Percentiles rank a stretch among this genome's conserved stretches.
phyloP scores from a whole-genome alignment of 1,140 invertebrate genomes.

The Samia ricini region DNA sequence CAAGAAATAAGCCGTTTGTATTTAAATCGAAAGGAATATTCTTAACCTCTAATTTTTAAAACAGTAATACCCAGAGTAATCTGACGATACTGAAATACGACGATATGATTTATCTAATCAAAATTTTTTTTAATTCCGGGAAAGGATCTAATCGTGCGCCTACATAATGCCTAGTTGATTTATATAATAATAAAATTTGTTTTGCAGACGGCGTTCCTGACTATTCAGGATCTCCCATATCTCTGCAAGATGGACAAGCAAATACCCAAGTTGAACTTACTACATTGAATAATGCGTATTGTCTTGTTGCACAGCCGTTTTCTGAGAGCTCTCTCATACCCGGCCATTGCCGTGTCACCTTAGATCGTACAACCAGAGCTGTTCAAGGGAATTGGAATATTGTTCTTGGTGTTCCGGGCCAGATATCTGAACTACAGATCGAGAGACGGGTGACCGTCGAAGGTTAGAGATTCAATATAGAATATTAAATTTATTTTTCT shows the following conservation, averaged over 20 bases:
- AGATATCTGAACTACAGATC: slow-evolving; percentile 43
- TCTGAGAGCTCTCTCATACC: slow-evolving; percentile 48
- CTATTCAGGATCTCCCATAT: slow-evolving; percentile 35
- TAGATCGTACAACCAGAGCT: slow-evolving; percentile 55
- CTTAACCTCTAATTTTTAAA: too few species aligned
- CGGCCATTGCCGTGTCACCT: slow-evolving; percentile 51
- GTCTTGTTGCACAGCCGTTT: slow-evolving; percentile 54
- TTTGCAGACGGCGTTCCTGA: slow-evolving; percentile 30
- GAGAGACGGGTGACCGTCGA: slow-evolving; percentile 42
- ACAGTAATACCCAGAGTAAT: too few species aligned
- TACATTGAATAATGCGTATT: slow-evolving; percentile 49
- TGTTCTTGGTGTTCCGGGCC: slow-evolving; percentile 48
- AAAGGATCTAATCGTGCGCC: too few species aligned
- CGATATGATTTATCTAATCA: too few species aligned
- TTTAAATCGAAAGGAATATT: too few species aligned
- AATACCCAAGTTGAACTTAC: slow-evolving; percentile 37
- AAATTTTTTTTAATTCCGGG: too few species aligned
- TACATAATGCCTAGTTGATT: too few species aligned
- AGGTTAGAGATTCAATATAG: slow-evolving; percentile 29
- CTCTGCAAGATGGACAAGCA: slow-evolving; percentile 40
- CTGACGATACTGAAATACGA: too few species aligned
- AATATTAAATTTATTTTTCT: background rate
- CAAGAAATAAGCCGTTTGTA: too few species aligned
- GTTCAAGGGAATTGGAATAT: slow-evolving; percentile 62
- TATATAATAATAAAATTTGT: background rate